phyloP scores from a whole-genome alignment of 2,888 invertebrate species.

The Harpalus rubripes region DNA sequence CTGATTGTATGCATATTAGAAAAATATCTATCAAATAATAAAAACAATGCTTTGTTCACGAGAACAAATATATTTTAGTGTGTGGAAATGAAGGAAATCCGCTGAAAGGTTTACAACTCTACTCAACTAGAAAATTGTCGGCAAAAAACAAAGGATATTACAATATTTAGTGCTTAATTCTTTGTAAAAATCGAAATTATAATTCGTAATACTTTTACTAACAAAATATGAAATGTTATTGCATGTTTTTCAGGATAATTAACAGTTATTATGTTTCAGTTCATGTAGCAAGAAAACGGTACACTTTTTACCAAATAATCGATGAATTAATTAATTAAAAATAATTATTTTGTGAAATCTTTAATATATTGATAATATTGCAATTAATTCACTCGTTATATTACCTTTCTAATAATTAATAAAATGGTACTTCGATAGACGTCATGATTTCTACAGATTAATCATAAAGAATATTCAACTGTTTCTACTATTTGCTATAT shows the following conservation, averaged over 20 bases:
- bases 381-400: slow-evolving; percentile 52
- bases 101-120: slow-evolving; percentile 55
- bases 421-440: slow-evolving; percentile 42
- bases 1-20: slow-evolving; percentile 60
- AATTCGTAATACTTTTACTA: slow-evolving; percentile 52
- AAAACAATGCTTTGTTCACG: slow-evolving; percentile 28
- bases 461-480: slow-evolving; percentile 25
- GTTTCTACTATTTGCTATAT: neutral
- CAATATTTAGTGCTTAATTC: slow-evolving; percentile 38
- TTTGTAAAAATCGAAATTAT: slow-evolving; percentile 49
- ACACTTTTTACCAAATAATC: slow-evolving; percentile 7
- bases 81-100: slow-evolving; percentile 60
- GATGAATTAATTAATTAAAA: slow-evolving; percentile 29
- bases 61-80: slow-evolving; percentile 24
- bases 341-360: slow-evolving; percentile 50
- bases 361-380: slow-evolving; percentile 49
- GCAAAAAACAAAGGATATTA: slow-evolving; percentile 53
- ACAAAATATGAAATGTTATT: slow-evolving; percentile 49
- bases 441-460: slow-evolving; percentile 57
- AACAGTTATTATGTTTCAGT: slow-evolving; percentile 10
- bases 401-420: slow-evolving; percentile 55
- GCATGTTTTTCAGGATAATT: slow-evolving; percentile 41
- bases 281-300: slow-evolving; percentile 26
- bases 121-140: slow-evolving; percentile 56
- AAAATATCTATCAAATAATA: slow-evolving; percentile 48